Base-by-base conservation (phyloP, 2,888 invertebrate species). In the Yponomeuta cagnagella region DNA sequence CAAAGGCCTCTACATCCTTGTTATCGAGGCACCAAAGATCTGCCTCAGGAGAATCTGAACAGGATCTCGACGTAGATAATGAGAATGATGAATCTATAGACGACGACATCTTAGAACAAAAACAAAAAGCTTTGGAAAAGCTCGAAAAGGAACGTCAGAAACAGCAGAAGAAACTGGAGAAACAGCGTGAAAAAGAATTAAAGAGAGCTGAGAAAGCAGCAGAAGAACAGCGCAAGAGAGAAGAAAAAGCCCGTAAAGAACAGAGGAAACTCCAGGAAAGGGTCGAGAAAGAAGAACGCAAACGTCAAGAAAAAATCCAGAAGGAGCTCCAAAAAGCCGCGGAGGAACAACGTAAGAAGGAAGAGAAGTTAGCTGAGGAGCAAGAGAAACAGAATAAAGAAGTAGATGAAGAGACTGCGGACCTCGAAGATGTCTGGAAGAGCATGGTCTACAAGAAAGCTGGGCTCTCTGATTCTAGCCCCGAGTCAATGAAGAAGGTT, bases 351-450 rank as follows among this genome's bases (percentile, higher is more conserved):
- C 48, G 30, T 5, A 67, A 70, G 37, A 66, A 66, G 31, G 64
- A 70, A 71, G 68, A 71, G 67, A 12, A 63, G 48, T 12, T 63
- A 5, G 63, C 63, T 37, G 52, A 68, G 15, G 52, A 58, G 15
- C 52, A 15, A 15, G 15, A 58, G 52, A 58, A 58, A 65, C 23
- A 69, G 52, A 23, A 64, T 8, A 48, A 69, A 10, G 85, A 86
- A 72, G 85, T 85, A 72, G 79, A 79, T 73, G 76, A 81, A 72
- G 80, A 81, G 69, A 77, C 81, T 2, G 73, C 86, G n/a, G 89
- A 90, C 69, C 75, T 91, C n/a, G 87, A 88, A 76, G 87, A 89
- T 69, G 76, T 91, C 69, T 91, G 88, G 87, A 86, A 86, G 75
- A 80, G 78, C 68, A 84, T 88, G 70, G 80, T 91, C 10, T 90